Percentiles rank a stretch among this genome's conserved stretches.
Evolutionary conservation across 2,888 invertebrate genomes (phyloP).

Genomic region (Drosophila fungiperda): DNA sequence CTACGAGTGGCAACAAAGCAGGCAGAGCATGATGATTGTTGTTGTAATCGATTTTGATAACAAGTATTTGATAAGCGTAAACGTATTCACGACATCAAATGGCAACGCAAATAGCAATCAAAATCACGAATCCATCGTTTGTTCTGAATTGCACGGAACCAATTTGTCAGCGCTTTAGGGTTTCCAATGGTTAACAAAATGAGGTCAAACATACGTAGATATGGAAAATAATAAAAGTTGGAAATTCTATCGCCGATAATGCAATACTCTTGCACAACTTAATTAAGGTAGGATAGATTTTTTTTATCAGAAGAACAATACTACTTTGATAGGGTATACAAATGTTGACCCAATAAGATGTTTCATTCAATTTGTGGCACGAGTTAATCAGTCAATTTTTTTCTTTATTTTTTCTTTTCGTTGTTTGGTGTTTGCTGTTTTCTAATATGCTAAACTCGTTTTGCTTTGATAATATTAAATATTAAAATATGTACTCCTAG

Average conservation of each 20-base stretch:
- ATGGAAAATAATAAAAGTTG: slow-evolving; percentile 1
- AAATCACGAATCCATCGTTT: slow-evolving; percentile 39
- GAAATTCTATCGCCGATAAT: neutral
- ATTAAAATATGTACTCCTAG: slow-evolving; percentile 66
- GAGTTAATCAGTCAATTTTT: slow-evolving; percentile 37
- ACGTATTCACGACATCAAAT: slow-evolving; percentile 70
- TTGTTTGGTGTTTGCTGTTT: slow-evolving; percentile 37
- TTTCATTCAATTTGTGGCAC: slow-evolving; percentile 54
- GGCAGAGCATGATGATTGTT: slow-evolving; percentile 4
- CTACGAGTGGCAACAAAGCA: slow-evolving; percentile 55
- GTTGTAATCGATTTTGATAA: slow-evolving; percentile 77
- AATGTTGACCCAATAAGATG: slow-evolving; percentile 39
- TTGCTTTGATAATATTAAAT: slow-evolving; percentile 76
- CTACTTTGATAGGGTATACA: neutral
- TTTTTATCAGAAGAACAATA: neutral
- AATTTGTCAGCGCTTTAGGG: slow-evolving; percentile 58
- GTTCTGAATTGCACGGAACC: slow-evolving; percentile 34
- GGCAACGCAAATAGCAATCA: slow-evolving; percentile 56
- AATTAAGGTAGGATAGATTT: neutral
- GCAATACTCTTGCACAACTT: slow-evolving; percentile 1
- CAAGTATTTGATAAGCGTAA: slow-evolving; percentile 80
- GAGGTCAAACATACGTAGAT: slow-evolving; percentile 23
- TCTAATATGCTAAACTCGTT: slow-evolving; percentile 52
- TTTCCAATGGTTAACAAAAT: slow-evolving; percentile 30
- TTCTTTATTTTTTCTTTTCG: slow-evolving; percentile 3